Percentiles rank a stretch among this genome's conserved stretches.
phyloP scores from a whole-genome alignment of 2,888 invertebrate species.

The Nemurella pictetii region DNA sequence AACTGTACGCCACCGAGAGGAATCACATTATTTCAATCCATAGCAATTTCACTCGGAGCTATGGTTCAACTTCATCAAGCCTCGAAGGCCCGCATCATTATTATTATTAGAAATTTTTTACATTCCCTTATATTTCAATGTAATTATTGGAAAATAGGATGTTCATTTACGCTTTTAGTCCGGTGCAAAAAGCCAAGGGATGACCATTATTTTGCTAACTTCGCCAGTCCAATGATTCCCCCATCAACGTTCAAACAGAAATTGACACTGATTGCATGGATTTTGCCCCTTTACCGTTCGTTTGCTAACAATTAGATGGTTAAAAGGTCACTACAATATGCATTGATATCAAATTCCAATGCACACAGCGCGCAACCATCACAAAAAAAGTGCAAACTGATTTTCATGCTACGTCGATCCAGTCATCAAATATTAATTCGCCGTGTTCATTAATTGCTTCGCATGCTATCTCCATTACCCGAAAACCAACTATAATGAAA shows the following conservation, averaged over 20 bases:
- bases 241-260: no score
- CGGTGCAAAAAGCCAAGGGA: no score
- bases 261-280: no score
- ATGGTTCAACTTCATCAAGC: neutral
- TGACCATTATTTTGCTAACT: no score
- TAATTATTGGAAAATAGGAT: neutral
- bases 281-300: neutral
- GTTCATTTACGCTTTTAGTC: no score
- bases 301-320: neutral
- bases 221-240: no score
- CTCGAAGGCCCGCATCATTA: no score
- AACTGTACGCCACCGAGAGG: neutral
- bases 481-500: conserved; percentile 8
- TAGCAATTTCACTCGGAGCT: neutral
- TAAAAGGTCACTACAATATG: neutral
- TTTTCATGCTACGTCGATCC: neutral
- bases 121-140: neutral
- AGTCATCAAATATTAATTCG: neutral
- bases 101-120: neutral
- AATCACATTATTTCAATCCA: neutral
- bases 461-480: neutral
- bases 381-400: neutral
- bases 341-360: neutral
- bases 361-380: neutral
- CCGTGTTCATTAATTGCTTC: neutral